These are phyloP conservation scores for Brachylomia viminalis DNA, from an alignment of 2,888 invertebrate genomes.

Conservation along the genomic window DNA sequence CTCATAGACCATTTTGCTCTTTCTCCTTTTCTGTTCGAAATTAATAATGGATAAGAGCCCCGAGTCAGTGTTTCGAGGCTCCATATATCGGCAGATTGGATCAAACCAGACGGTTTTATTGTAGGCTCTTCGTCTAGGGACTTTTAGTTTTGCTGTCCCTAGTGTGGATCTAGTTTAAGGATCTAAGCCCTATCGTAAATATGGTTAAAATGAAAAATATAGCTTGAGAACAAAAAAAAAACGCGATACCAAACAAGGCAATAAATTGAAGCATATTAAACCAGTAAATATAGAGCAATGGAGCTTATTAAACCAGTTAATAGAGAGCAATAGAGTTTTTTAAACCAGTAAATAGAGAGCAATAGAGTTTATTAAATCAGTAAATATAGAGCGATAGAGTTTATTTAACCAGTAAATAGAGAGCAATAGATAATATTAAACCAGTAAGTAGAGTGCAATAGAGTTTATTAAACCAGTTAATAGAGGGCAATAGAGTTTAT, in stretches of 20 bases:
- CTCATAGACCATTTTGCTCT: too few relatives aligned
- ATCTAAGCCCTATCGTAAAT: neutral
- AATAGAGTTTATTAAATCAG: neutral
- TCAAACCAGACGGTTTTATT: constrained; percentile 9
- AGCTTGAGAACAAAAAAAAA: neutral
- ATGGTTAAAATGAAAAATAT: too few relatives aligned
- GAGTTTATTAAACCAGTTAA: too few relatives aligned
- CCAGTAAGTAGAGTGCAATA: neutral
- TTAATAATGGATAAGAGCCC: neutral
- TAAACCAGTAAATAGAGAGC: neutral
- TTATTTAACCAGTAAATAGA: too few relatives aligned
- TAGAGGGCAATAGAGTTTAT: too few relatives aligned
- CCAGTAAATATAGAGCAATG: too few relatives aligned
- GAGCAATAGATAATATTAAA: too few relatives aligned
- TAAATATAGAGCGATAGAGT: too few relatives aligned
- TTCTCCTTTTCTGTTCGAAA: neutral
- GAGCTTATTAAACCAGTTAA: too few relatives aligned
- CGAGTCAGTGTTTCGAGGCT: neutral
- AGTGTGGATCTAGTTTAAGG: constrained; percentile 3
- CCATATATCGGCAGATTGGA: neutral
- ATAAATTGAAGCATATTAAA: too few relatives aligned
- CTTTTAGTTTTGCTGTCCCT: constrained; percentile 4
- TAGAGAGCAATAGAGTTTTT: too few relatives aligned
- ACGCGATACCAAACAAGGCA: neutral
- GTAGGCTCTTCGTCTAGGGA: neutral